Base-by-base conservation (phyloP, 1,140 invertebrate species). In the Heliconius himera region DNA sequence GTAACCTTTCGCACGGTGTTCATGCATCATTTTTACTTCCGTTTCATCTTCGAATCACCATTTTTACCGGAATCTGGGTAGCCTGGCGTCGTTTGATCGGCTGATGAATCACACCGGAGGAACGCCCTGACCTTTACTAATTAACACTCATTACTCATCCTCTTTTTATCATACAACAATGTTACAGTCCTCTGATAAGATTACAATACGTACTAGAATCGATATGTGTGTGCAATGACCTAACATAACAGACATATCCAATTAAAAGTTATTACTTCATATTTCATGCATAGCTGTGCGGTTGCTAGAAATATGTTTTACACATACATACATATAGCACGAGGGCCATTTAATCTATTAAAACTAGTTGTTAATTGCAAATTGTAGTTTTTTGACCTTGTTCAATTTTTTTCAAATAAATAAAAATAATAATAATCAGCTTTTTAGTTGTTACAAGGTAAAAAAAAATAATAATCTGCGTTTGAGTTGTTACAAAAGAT, bases 121-220 rank as follows among this genome's bases (percentile, higher is more conserved):
- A 91, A 92, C 89, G 92, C 88, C 88, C 88, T 85, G 79, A 86
- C 86, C 85, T 87, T 89, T 73, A 82, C 85, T 90, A 89, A 93
- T 91, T 91, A 91, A 82, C 83, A 84, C 81, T 90, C 84, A 85
- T 92, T 91, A 91, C 86, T 90, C 91, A 92, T 90, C 85, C 79
- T 85, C 81, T 82, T 74, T 81, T 87, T 87, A 91, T 89, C 87
- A 88, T 81, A 85, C 82, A 87, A 91, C 83, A 88, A 87, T 90
- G 81, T 77, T 76, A 73, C 36, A 54, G 77, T 54, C 16, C 72
- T 77, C 76, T 88, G 88, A 91, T 90, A 89, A 88, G 85, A 87
- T 88, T 82, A 86, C 82, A 51, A 78, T 84, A 84, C 49, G 80
- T 74, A 51, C 74, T 49, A 76, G 74, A 76, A 74, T 75, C 80